Evolutionary conservation across 2,113 vertebrate species (phyloP), one percentile per base, ranked within the genome.

Genomic region (Ciconia maguari): DNA sequence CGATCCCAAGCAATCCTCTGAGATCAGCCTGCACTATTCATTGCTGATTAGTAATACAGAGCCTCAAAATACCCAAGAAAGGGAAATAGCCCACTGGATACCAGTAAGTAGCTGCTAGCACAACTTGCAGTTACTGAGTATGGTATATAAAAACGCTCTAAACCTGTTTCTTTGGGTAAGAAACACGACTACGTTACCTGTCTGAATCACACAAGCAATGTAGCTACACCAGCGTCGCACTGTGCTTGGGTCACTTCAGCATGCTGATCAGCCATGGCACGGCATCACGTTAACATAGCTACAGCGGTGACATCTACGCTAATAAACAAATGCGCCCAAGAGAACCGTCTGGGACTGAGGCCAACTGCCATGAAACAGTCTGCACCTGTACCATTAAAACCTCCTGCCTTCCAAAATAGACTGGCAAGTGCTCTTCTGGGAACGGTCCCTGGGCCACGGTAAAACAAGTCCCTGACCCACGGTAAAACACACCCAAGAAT

Each of bases 341-440:
- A 65, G 84, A 87, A 46, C 30, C 9, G 5, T 15, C 82, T 57
- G 82, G 90, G 87, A 57, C 16, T 1, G 5, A 77, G 62, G 82
- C 78, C 89, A 96, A 72, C n/a, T 9, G 36, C 61, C 8, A 6
- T 24, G 65, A 49, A 87, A 66, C 8, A 75, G 8, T 4, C 84
- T 83, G 84, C 90, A 95, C 84, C 75, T 90, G 58, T n/a, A 71
- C 44, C 75, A 77, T 83, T 76, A 76, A 97, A 94, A 87, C 3
- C 11, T 46, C 70, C 13, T 5, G 5, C 62, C 41, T 80, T 80
- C 75, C 70, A 81, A 91, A 78, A 24, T 46, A 77, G 20, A 18
- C 57, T 58, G 71, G 27, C 22, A 75, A 91, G 38, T 5, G 6
- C 15, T 65, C 74, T 69, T 46, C 57, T 2, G 17, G 42, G 57